Percentiles rank a stretch among this genome's conserved stretches.
phyloP scores from a whole-genome alignment of 2,888 invertebrate species.

The Eulithis prunata region DNA sequence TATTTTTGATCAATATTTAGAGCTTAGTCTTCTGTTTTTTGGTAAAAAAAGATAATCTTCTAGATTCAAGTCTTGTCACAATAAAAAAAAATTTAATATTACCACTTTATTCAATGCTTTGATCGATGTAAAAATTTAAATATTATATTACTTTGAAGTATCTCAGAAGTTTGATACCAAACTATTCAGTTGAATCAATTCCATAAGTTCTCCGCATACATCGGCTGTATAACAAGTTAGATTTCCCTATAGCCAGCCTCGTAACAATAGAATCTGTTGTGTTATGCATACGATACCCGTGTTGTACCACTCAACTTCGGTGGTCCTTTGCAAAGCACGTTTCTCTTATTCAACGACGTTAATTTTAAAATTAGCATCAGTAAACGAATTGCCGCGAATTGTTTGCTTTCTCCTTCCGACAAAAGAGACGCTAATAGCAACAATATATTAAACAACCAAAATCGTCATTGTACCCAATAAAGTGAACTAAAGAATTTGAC shows the following conservation, averaged over 20 bases:
- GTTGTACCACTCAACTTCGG: conserved; percentile 60
- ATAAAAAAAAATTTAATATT: no score
- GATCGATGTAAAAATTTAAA: no score
- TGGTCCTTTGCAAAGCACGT: conserved; percentile 77
- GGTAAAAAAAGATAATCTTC: no score
- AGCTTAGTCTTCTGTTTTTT: no score
- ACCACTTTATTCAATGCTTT: no score
- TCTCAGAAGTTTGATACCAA: background rate
- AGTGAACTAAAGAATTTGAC: conserved; percentile 38
- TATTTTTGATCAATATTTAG: no score
- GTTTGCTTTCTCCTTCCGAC: conserved; percentile 60
- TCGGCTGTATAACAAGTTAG: conserved; percentile 19
- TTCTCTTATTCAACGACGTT: conserved; percentile 79
- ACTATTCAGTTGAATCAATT: conserved; percentile 2
- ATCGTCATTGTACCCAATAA: conserved; percentile 37
- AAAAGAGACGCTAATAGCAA: conserved; percentile 56
- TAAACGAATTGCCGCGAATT: conserved; percentile 74
- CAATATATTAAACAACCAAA: conserved; percentile 44
- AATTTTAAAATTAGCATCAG: conserved; percentile 81
- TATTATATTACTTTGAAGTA: background rate
- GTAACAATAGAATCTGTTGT: conserved; percentile 41
- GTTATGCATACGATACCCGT: conserved; percentile 43
- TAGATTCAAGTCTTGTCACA: no score
- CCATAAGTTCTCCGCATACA: background rate
- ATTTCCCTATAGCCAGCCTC: conserved; percentile 23